Percentiles rank a stretch among this genome's conserved stretches.
These are phyloP conservation scores for Iguana delicatissima DNA, from an alignment of 2,797 vertebrate species.

Conservation along the genomic window DNA sequence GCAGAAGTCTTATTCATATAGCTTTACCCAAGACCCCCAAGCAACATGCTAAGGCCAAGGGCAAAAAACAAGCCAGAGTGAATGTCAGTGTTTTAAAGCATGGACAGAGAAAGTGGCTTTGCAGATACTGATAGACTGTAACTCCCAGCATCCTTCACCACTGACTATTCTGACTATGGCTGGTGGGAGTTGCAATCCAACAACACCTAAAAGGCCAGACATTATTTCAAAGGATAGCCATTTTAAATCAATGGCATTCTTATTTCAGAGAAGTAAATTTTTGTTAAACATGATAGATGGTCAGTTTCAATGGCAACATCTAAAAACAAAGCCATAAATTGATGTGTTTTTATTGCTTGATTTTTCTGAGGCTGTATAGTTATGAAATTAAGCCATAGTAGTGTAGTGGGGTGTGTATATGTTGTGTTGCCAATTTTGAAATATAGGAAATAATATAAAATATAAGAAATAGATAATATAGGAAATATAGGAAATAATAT, in stretches of 20 bases:
- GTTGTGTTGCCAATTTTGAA: too few species aligned
- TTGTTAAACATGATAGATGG: background rate
- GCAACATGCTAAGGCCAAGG: background rate
- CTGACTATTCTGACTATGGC: too few species aligned
- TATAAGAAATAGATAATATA: too few species aligned
- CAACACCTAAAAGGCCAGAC: too few species aligned
- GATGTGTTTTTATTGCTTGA: background rate
- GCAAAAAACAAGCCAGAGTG: background rate
- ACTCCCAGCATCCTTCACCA: too few species aligned
- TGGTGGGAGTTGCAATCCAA: too few species aligned
- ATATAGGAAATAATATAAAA: too few species aligned
- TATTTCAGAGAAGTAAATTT: background rate
- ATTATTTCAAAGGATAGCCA: background rate
- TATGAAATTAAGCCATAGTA: background rate
- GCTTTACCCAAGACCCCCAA: background rate
- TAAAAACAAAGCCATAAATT: background rate
- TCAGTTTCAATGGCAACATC: background rate
- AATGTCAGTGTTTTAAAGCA: background rate
- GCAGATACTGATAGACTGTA: too few species aligned
- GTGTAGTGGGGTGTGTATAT: too few species aligned
- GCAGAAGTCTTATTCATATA: background rate
- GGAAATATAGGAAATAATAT: background rate
- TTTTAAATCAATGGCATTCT: background rate
- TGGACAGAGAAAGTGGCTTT: too few species aligned
- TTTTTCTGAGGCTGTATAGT: background rate